Percentiles rank a stretch among this genome's conserved stretches.
Conservation (phyloP, 2,797 vertebrate species). For the Eupleurogrammus muticus region DNA sequence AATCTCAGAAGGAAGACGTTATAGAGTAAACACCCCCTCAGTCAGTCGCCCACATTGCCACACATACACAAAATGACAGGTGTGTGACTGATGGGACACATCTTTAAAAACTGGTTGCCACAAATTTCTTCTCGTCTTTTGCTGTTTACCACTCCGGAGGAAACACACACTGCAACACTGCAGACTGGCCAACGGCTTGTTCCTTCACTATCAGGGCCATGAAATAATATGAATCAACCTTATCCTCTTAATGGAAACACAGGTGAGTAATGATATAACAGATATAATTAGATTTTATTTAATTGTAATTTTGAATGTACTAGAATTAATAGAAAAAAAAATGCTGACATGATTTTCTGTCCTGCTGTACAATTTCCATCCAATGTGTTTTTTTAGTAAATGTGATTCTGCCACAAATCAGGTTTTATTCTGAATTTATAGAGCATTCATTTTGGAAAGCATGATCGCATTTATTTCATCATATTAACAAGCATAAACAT, state of each 20-base stretch:
- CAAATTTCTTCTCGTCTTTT: conserved; percentile 6
- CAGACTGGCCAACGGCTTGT: background rate
- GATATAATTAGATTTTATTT: background rate
- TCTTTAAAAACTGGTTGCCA: background rate
- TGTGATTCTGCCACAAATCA: background rate
- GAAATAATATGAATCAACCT: conserved; percentile 17
- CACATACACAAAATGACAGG: conserved; percentile 42
- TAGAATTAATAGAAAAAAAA: background rate
- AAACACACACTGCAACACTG: background rate
- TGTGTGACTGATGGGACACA: conserved; percentile 16
- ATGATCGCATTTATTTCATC: background rate
- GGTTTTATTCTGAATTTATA: background rate
- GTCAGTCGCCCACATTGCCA: conserved; percentile 44
- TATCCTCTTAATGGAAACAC: conserved; percentile 48
- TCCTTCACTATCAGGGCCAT: conserved; percentile 1
- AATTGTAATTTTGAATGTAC: background rate
- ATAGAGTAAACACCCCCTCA: conserved; percentile 47
- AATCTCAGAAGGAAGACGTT: conserved; percentile 60
- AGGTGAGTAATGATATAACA: conserved; percentile 58
- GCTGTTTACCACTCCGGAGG: background rate
- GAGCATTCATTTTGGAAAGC: background rate
- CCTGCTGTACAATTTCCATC: background rate
- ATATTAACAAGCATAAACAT: background rate
- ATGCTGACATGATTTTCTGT: background rate
- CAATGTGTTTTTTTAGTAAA: background rate